Conservation (phyloP, 2,113 vertebrate genomes). For the Sula dactylatra region DNA sequence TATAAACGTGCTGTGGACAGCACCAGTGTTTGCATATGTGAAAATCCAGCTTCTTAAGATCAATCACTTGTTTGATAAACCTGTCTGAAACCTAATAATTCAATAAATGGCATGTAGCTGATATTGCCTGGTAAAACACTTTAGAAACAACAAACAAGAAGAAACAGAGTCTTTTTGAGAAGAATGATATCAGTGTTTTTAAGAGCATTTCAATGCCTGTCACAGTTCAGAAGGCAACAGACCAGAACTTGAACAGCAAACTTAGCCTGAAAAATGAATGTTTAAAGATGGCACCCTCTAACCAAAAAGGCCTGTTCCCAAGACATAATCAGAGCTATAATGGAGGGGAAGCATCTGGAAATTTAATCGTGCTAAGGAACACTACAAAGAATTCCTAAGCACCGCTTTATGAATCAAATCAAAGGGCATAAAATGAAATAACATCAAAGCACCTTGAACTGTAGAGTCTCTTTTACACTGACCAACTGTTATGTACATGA, state of each 20-base stretch:
- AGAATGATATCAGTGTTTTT: background rate
- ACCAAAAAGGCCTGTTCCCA: background rate
- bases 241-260: background rate
- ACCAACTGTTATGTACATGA: background rate
- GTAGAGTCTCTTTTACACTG: background rate
- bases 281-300: background rate
- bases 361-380: background rate
- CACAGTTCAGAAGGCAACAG: background rate
- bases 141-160: background rate
- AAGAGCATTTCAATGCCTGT: background rate
- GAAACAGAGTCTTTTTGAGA: background rate
- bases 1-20: background rate
- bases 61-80: background rate
- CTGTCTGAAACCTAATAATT: background rate
- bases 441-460: constrained; percentile 3
- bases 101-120: background rate
- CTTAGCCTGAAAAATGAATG: background rate
- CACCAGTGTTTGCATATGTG: background rate
- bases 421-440: background rate
- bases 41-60: background rate
- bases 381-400: constrained; percentile 2
- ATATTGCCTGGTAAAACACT: background rate
- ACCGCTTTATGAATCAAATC: constrained; percentile 32
- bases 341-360: constrained; percentile 26
- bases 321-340: background rate